phyloP scores from a whole-genome alignment of 2,113 vertebrate species.

The Platysteira castanea region DNA sequence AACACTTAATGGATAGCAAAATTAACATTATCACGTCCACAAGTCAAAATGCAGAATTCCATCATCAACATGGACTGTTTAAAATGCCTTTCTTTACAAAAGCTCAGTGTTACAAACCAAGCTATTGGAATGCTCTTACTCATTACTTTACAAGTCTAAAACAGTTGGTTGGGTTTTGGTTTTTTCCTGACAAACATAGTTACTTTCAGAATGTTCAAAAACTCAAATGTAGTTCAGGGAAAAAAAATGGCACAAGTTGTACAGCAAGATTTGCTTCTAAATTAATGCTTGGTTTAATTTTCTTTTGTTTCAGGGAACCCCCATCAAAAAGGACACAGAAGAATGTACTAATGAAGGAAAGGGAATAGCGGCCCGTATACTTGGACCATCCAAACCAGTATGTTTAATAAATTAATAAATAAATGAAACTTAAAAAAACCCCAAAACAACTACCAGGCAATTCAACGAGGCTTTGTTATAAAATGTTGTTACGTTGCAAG shows the following conservation, averaged over 20 bases:
- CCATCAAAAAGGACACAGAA: conserved; percentile 89
- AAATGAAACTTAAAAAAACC: not conserved
- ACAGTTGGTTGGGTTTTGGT: not conserved
- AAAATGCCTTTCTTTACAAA: not conserved
- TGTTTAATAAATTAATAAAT: conserved; percentile 30
- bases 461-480: not conserved
- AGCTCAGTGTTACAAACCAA: not conserved
- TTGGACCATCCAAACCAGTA: conserved; percentile 94
- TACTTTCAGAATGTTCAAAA: not conserved
- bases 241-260: not conserved
- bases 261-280: not conserved
- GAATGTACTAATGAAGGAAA: conserved; percentile 87
- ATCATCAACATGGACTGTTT: not conserved
- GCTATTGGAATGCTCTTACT: not conserved
- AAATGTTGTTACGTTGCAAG: not conserved
- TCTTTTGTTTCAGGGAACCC: conserved; percentile 78
- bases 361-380: conserved; percentile 91
- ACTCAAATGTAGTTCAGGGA: not conserved
- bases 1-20: not conserved
- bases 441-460: not conserved
- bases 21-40: not conserved
- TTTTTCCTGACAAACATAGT: not conserved
- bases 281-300: not conserved
- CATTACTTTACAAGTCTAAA: not conserved
- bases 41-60: not conserved